phyloP scores from a whole-genome alignment of 2,888 invertebrate genomes.

The Epicampocera succincta region DNA sequence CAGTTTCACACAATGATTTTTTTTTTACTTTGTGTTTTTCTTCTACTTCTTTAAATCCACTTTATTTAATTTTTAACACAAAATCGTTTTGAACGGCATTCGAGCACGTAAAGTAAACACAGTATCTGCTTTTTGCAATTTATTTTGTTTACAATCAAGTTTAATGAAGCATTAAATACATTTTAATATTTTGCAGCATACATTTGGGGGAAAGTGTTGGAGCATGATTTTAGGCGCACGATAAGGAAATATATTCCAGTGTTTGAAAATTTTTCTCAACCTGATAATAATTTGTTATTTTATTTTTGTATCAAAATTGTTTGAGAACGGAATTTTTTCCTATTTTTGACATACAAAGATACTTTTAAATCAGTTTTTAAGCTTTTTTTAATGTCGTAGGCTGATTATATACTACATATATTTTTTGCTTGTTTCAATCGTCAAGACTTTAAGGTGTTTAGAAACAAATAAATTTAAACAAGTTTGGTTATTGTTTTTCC shows the following conservation, averaged over 20 bases:
- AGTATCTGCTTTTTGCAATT: slow-evolving; percentile 4
- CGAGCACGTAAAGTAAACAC: slow-evolving; percentile 68
- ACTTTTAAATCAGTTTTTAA: no score
- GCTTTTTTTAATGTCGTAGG: no score
- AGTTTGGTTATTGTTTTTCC: no score
- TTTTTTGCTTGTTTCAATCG: no score
- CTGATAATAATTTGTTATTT: not conserved
- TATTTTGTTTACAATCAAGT: slow-evolving; percentile 25
- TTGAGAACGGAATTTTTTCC: no score
- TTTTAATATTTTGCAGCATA: slow-evolving; percentile 37
- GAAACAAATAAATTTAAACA: no score
- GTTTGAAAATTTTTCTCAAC: not conserved
- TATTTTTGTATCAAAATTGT: no score
- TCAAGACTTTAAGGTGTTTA: no score
- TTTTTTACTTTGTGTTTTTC: slow-evolving; percentile 17
- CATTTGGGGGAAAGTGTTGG: not conserved
- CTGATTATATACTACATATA: no score
- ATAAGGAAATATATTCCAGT: not conserved
- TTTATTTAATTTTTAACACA: slow-evolving; percentile 52
- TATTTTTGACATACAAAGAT: no score
- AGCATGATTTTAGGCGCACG: slow-evolving; percentile 30
- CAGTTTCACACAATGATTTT: slow-evolving; percentile 34
- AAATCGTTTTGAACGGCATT: slow-evolving; percentile 68
- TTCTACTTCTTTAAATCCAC: slow-evolving; percentile 22
- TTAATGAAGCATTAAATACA: slow-evolving; percentile 35